phyloP scores from a whole-genome alignment of 2,113 vertebrate genomes.

The Hirundichthys speculiger region DNA sequence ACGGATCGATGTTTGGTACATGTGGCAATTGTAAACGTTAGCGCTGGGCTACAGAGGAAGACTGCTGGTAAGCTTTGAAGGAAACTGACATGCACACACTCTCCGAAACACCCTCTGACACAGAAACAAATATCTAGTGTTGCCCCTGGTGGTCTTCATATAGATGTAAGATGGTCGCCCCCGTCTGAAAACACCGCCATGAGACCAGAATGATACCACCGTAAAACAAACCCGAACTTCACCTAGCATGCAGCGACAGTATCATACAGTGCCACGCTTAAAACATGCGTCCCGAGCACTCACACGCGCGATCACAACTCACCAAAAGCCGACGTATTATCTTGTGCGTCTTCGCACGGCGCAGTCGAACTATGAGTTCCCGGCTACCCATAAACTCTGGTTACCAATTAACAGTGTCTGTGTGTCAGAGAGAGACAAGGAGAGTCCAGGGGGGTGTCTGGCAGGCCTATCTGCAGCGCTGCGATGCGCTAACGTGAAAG shows the following conservation, averaged over 20 bases:
- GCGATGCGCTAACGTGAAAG: slow-evolving; percentile 85
- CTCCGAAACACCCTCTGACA: background rate
- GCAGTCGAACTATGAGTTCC: slow-evolving; percentile 58
- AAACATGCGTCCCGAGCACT: slow-evolving; percentile 25
- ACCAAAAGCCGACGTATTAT: slow-evolving; percentile 79
- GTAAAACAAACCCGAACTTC: background rate
- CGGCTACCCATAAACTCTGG: slow-evolving; percentile 70
- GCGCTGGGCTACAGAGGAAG: background rate
- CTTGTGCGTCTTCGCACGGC: slow-evolving; percentile 46
- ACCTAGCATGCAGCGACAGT: background rate
- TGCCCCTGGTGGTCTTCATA: slow-evolving; percentile 9
- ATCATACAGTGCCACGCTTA: background rate
- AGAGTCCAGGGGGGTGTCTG: slow-evolving; percentile 65
- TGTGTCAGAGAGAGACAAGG: slow-evolving; percentile 53
- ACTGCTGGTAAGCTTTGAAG: background rate
- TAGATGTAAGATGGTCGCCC: background rate
- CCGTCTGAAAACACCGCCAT: slow-evolving; percentile 2
- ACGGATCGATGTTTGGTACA: slow-evolving; percentile 2
- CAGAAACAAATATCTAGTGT: slow-evolving; percentile 4
- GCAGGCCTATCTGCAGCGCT: slow-evolving; percentile 78
- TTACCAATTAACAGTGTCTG: slow-evolving; percentile 77
- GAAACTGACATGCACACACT: background rate
- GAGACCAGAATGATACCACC: background rate
- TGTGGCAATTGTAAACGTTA: slow-evolving; percentile 9
- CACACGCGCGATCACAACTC: slow-evolving; percentile 67